phyloP scores from a whole-genome alignment of 2,797 vertebrate species.

The Propithecus perrieri region DNA sequence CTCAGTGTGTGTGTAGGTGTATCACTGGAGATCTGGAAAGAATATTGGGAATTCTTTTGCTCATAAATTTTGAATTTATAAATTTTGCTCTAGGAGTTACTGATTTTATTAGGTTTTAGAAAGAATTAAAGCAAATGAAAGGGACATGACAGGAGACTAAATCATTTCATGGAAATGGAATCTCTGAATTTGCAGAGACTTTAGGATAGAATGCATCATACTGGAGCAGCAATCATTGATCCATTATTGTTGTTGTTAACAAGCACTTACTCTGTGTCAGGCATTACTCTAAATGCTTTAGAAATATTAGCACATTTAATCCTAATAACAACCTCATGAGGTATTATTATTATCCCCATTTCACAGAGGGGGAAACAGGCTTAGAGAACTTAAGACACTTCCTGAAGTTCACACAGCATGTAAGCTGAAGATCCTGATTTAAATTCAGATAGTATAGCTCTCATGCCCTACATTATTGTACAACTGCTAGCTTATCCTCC shows the following conservation, averaged over 20 bases:
- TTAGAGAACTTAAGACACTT: background rate
- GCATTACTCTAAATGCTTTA: background rate
- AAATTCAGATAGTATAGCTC: background rate
- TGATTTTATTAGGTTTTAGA: background rate
- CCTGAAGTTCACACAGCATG: background rate
- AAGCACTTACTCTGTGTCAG: background rate
- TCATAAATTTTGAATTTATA: background rate
- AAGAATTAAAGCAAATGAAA: background rate
- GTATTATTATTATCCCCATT: background rate
- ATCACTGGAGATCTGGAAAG: background rate
- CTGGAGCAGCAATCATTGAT: background rate
- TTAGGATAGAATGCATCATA: background rate
- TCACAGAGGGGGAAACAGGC: background rate
- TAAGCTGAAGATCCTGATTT: background rate
- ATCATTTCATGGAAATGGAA: background rate
- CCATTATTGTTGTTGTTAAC: background rate
- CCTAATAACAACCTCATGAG: background rate
- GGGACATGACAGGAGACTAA: rapidly evolving
- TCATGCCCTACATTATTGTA: background rate
- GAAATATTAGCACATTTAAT: background rate
- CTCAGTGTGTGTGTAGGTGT: background rate
- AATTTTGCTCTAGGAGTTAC: background rate
- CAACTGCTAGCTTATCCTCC: background rate
- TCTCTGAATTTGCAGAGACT: background rate
- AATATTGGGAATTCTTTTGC: background rate